phyloP scores from a whole-genome alignment of 2,888 invertebrate species.

The Sminthurinus aureus region DNA sequence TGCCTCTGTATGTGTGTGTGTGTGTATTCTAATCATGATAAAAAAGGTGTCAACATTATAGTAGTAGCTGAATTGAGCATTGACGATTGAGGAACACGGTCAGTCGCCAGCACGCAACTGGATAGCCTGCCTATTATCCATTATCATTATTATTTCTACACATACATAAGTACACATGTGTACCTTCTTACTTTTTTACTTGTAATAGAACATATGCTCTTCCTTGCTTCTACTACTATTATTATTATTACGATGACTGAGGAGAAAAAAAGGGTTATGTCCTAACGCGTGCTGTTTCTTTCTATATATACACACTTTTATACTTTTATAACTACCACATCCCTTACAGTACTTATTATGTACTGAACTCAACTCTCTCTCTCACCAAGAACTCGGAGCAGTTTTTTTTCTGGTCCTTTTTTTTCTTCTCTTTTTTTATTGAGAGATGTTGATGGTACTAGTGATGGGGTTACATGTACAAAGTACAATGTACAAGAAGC shows the following conservation, averaged over 20 bases:
- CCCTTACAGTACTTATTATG: too few relatives aligned
- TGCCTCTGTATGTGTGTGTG: slow-evolving; percentile 1
- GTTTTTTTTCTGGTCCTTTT: too few relatives aligned
- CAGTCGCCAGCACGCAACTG: slow-evolving; percentile 30
- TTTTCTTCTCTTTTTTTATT: neutral
- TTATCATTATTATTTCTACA: too few relatives aligned
- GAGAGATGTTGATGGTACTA: neutral
- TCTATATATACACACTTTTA: neutral
- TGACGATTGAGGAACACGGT: neutral
- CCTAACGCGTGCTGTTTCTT: slow-evolving; percentile 38
- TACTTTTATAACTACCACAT: too few relatives aligned
- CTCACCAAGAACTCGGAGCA: too few relatives aligned
- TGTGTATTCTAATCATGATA: slow-evolving; percentile 2
- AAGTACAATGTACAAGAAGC: too few relatives aligned
- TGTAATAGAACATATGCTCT: slow-evolving; percentile 9
- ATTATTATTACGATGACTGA: neutral
- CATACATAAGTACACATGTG: neutral
- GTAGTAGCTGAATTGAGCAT: slow-evolving; percentile 32
- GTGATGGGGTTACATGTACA: neutral
- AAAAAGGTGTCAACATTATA: slow-evolving; percentile 52
- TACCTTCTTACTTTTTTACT: neutral
- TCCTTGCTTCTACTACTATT: neutral
- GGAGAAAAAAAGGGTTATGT: slow-evolving; percentile 5
- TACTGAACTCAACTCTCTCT: too few relatives aligned
- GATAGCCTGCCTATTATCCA: slow-evolving; percentile 9